Evolutionary conservation across 2,797 vertebrate species (phyloP), one percentile per base, ranked within the genome.

Genomic region (Steatocranus sp.): DNA sequence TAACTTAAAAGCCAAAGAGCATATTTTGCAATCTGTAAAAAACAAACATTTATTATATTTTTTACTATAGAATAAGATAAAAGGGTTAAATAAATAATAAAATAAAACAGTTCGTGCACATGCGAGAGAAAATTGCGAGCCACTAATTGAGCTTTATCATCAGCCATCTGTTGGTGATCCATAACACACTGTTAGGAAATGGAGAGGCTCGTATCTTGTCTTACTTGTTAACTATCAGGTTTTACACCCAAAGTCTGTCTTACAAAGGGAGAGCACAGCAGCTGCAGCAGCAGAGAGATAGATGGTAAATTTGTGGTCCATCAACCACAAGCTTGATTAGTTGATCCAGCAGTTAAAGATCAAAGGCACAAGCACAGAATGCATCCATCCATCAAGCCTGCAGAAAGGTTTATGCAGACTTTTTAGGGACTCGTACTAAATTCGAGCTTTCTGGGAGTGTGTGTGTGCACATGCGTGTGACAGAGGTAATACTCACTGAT

Each of bases 131-230:
- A 79, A 79, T 25, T 76, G 79, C 36, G 25, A 86, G 74, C 11
- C 8, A 30, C 76, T 86, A 86, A 84, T 85, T 54, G 50, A 51
- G 53, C 81, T 81, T 85, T 84, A 90, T 77, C 63, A 77, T 17
- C 23, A 79, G 78, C 79, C 90, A 92, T 86, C 89, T 91, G 85
- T 58, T 91, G 74, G n/a, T 86, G 77, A 93, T 93, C 66, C 82
- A 75, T 79, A 85, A 86, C 83, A 66, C 48, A n/a, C 86, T 82
- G 83, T 90, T 84, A 83, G 86, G 86, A 88, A 86, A 78, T 78
- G 56, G 78, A 82, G 66, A 68, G 61, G 14, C 53, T 83, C 78
- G 83, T 92, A 90, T 94, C 91, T 93, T 88, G 88, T 91, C 86
- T 70, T 36, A 49, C 34, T 80, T 83, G 85, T 81, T 80, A 80